Percentiles rank a stretch among this genome's conserved stretches.
Conservation (phyloP, 2,888 invertebrate species). For the Amitus sp. region DNA sequence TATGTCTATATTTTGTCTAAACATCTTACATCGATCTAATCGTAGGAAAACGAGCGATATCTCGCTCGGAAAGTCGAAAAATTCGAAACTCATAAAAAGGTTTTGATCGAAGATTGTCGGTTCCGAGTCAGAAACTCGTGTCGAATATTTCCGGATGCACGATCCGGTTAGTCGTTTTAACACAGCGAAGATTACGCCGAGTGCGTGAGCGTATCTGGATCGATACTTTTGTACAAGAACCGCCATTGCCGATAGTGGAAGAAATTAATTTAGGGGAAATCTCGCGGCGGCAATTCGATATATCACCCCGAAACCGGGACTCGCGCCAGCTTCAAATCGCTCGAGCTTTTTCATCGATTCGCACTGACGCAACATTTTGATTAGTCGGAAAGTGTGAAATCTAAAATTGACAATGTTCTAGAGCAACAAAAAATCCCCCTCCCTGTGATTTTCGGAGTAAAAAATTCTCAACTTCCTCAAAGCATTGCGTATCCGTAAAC, state of each 20-base stretch:
- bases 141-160: no score
- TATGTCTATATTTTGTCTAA: conserved; percentile 2
- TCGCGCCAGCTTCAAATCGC: no score
- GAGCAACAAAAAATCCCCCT: neutral
- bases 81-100: neutral
- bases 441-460: neutral
- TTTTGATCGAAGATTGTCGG: neutral
- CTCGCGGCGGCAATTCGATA: neutral
- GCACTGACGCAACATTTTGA: no score
- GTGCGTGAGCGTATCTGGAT: conserved; percentile 22
- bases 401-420: no score
- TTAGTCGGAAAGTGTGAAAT: no score
- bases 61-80: neutral
- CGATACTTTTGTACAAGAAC: conserved; percentile 23
- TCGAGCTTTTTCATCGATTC: no score
- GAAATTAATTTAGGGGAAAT: conserved; percentile 22
- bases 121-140: neutral
- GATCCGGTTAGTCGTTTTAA: no score
- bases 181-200: neutral
- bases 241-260: conserved; percentile 30
- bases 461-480: neutral
- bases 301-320: no score
- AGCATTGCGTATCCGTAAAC: neutral
- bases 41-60: neutral
- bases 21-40: conserved; percentile 2